Base-by-base conservation (phyloP, 2,797 vertebrate genomes). In the Chrysocyon brachyurus region DNA sequence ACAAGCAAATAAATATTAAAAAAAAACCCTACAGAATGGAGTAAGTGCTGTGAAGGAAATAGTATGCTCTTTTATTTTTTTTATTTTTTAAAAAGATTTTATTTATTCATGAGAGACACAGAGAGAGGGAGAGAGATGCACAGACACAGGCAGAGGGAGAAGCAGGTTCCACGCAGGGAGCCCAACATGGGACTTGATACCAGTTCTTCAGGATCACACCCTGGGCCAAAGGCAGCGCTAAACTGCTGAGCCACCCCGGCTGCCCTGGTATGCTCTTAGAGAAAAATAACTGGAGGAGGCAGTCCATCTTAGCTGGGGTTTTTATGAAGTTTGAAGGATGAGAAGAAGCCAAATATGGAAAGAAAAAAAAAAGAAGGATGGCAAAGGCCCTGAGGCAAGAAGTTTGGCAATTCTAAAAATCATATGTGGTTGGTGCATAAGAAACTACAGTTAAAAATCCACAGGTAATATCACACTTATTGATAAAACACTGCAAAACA, bases 291-390 rank as follows among this genome's bases (percentile, higher is more conserved):
- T 70, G n/a, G n/a, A 92, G 6, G 7, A 91, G 6, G n/a, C 12
- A 66, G 33, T n/a, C 46, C 22, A 86, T 57, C 87, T 94, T 56
- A 82, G 1, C 49, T 56, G 9, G 15, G 4, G 5, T 75, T 81
- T 96, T 90, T 61, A 9, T 70, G 33, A 94, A 91, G 86, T 77
- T 33, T 81, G 16, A 90, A 90, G 46, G 63, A 40, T 95, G 40
- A 78, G 22, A 93, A 84, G 19, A 95, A 95, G 22, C 9, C 31
- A 84, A 87, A 68, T 3, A 82, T 11, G n/a, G 81, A 40, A 86
- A 91, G 28, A 94, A 72, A 85, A 40, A 40, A 82, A 88, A n/a
- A 94, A 77, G 0, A 31, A 87, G 12, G 59, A 16, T 79, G 83
- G n/a, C 63, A 91, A 96, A 97, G 28, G 14, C 49, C 70, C 22